Evolutionary conservation across 2,888 invertebrate species (phyloP), one percentile per base, ranked within the genome.

Genomic region (Drosophila kokeensis): DNA sequence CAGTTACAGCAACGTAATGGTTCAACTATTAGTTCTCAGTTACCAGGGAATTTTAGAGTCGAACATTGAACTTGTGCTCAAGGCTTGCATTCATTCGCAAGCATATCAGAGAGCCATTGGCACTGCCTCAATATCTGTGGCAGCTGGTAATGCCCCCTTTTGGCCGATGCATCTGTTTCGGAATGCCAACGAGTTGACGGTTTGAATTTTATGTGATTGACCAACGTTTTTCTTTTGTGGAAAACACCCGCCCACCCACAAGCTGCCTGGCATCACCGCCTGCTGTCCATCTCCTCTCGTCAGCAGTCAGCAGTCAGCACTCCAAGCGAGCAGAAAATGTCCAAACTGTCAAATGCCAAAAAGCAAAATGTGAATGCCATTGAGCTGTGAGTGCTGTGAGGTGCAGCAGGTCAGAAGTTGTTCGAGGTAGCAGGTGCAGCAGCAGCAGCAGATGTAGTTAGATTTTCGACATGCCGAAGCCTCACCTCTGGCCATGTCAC

Each of bases 311-410:
- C 69, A 73, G 76, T 59, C 80, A 59, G 67, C 69, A 73, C 69
- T 77, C 85, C 76, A 79, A 69, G 74, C 83, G 80, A 82, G 74
- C 76, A 77, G 84, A 76, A 85, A 87, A 89, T 78, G 89, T 86
- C 87, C 72, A 89, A 89, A 75, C 85, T 89, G 89, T 86, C 85
- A 86, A 89, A 89, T 89, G 82, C 82, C 87, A 82, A 86, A 85
- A 87, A 80, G 87, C 82, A 74, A 87, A 85, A 89, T 87, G 87
- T 80, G 85, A 74, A 74, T 76, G 72, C 66, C 69, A 77, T 65
- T 82, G 72, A 74, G 78, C 59, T 58, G 49, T 32, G 32, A 62
- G 70, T 24, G 24, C 29, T 21, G 38, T 29, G 50, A 21, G 45
- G 4, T 18, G 21, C 40, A 36, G 18, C 24, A 60, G 38, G 58